Evolutionary conservation across 1,140 invertebrate species (phyloP), one percentile per base, ranked within the genome.

Genomic region (Bursaphelenchus mucronatus): DNA sequence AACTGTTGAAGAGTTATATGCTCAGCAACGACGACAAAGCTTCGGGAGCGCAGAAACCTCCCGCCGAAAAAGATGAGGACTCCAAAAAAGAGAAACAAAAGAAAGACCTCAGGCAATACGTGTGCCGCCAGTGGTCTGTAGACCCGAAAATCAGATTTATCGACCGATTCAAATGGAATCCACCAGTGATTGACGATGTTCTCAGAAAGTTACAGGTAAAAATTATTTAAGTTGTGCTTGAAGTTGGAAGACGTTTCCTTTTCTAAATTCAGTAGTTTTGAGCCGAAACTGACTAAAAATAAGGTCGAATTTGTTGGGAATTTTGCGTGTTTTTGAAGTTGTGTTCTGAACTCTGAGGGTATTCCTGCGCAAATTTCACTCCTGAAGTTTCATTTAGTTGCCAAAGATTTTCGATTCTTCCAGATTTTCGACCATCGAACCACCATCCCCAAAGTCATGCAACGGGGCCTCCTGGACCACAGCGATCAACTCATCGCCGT

Each of bases 401-500:
- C 73, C 10, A 83, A 89, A 91, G 76, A 82, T 94, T 61, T 83
- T 93, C 8, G 92, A 3, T 30, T 30, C 5, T 30, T 91, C n/a
- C 93, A 92, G 91, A 91, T 98, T 81, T 88, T 89, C 63, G 94
- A 97, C 83, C 94, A 95, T 3, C 86, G 94, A 49, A 93, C 90
- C 47, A 98, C 95, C 43, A 98, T 98, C 81, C 95, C 95, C 17
- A 98, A 98, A 84, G 97, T 94, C 92, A 87, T 97, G 83, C 95
- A 98, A 83, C 86, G 95, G 63, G 94, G 94, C 30, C 90, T 94
- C 71, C 91, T 97, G 87, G 95, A 98, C 84, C 92, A 92, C 0
- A 82, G 94, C 30, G 92, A 95, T 82, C 90, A 90, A 82, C 86
- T 93, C 3, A 67, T 86, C 13, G 84, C 85, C 5, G 70, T 84